Percentiles rank a stretch among this genome's conserved stretches.
Evolutionary conservation across 2,797 vertebrate species (phyloP).

Genomic region (Esox lucius): DNA sequence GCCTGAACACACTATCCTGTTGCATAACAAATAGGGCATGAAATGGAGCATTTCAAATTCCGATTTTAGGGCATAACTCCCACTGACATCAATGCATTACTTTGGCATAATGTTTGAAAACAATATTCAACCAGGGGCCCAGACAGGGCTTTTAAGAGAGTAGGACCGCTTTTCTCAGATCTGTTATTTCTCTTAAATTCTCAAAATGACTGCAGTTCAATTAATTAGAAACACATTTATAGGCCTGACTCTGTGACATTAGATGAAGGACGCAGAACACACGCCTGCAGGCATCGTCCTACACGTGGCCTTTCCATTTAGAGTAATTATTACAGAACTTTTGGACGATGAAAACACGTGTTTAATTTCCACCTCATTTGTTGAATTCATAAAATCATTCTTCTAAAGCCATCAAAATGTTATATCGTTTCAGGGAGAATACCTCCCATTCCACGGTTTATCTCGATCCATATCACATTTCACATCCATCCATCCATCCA

Average conservation of each 20-base stretch:
- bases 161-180: conserved; percentile 30
- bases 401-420: conserved; percentile 21
- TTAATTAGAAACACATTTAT: conserved; percentile 55
- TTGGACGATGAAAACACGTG: conserved; percentile 31
- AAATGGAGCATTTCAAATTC: background rate
- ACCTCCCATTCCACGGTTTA: conserved; percentile 19
- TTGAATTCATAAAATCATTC: conserved; percentile 32
- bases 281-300: conserved; percentile 13
- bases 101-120: background rate
- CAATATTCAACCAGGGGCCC: background rate
- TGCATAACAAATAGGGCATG: background rate
- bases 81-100: background rate
- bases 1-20: conserved; percentile 90
- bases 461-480: conserved; percentile 13
- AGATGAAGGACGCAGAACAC: conserved; percentile 42
- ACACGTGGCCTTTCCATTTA: conserved; percentile 30
- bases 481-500: too few relatives aligned
- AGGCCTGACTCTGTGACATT: conserved; percentile 55
- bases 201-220: conserved; percentile 47
- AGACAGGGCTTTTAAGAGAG: background rate
- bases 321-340: conserved; percentile 44
- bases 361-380: conserved; percentile 52
- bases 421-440: conserved; percentile 27
- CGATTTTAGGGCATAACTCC: background rate
- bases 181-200: conserved; percentile 46